phyloP scores from a whole-genome alignment of 2,888 invertebrate species.

The Sclerodermus sp. region DNA sequence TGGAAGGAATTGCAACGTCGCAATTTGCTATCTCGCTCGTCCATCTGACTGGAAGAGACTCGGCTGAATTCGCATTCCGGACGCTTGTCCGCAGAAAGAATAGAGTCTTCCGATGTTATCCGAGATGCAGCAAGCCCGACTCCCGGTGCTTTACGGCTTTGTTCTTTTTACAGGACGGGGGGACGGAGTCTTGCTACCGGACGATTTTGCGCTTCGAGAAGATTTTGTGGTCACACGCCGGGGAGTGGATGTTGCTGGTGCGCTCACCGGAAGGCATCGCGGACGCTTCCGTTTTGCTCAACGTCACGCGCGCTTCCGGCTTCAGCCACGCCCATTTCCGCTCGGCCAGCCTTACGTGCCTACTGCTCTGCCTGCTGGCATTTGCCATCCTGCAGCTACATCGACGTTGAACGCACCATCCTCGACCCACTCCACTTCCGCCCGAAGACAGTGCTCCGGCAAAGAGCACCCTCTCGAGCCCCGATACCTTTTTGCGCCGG shows the following conservation, averaged over 20 bases:
- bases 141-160: too few relatives aligned
- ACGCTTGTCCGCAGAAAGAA: too few relatives aligned
- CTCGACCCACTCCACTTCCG: not conserved
- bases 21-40: too few relatives aligned
- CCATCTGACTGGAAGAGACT: too few relatives aligned
- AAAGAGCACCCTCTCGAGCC: too few relatives aligned
- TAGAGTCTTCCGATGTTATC: too few relatives aligned
- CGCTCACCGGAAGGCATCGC: slow-evolving; percentile 66
- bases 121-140: too few relatives aligned
- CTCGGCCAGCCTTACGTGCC: slow-evolving; percentile 32
- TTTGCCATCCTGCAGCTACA: slow-evolving; percentile 28
- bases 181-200: slow-evolving; percentile 64
- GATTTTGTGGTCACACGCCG: slow-evolving; percentile 63
- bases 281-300: slow-evolving; percentile 66
- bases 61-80: too few relatives aligned
- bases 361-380: slow-evolving; percentile 38
- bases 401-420: slow-evolving; percentile 12
- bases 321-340: slow-evolving; percentile 41
- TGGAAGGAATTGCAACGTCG: too few relatives aligned
- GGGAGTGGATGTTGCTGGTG: slow-evolving; percentile 68
- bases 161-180: slow-evolving; percentile 59
- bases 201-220: slow-evolving; percentile 64
- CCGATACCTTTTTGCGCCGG: too few relatives aligned
- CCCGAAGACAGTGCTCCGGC: too few relatives aligned
- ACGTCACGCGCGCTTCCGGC: slow-evolving; percentile 61